Evolutionary conservation across 2,113 vertebrate genomes (phyloP).

Genomic region (Pithys albifrons): DNA sequence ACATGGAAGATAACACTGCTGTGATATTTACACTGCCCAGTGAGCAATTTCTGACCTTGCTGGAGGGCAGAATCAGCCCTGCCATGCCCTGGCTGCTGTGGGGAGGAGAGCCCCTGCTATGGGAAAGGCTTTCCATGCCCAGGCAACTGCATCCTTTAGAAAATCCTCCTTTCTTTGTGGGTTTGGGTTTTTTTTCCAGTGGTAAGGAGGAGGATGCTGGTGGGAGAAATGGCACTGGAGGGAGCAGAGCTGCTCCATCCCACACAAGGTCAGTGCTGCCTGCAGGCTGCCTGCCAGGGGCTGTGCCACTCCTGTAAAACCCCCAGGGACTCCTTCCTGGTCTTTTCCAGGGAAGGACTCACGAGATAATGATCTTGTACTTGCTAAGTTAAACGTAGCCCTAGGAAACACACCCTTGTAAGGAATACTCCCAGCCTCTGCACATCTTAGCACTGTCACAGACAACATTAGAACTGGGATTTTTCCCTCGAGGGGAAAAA

Average conservation of each 20-base stretch:
- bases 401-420: background rate
- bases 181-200: background rate
- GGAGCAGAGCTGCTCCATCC: background rate
- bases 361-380: background rate
- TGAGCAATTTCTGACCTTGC: background rate
- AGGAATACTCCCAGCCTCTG: background rate
- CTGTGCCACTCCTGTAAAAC: background rate
- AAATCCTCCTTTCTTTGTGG: background rate
- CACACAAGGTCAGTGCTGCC: fast-evolving
- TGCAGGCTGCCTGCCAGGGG: background rate
- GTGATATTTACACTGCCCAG: background rate
- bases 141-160: background rate
- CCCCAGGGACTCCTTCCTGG: background rate
- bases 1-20: background rate
- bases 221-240: background rate
- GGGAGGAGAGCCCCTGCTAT: background rate
- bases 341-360: background rate
- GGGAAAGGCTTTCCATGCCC: background rate
- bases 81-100: background rate
- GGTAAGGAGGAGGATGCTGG: background rate
- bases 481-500: background rate
- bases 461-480: background rate
- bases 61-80: background rate
- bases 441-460: background rate
- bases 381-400: background rate